These are phyloP conservation scores for Physella acuta DNA, from an alignment of 1,140 invertebrate species.

Conservation along the genomic window DNA sequence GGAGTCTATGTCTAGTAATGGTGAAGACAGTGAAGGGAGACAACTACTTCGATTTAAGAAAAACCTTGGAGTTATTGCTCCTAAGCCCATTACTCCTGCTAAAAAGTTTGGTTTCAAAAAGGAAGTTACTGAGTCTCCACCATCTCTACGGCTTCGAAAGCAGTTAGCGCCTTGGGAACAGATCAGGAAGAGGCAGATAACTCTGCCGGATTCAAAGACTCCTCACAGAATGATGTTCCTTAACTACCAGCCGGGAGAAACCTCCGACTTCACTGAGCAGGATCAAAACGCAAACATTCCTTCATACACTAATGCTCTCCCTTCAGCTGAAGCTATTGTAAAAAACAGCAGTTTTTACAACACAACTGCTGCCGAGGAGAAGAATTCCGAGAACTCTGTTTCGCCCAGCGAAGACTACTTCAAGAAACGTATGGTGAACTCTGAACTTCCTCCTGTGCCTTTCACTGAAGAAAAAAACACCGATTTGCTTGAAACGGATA, in stretches of 20 bases:
- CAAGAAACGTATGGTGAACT: not conserved
- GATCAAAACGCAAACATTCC: not conserved
- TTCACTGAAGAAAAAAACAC: not conserved
- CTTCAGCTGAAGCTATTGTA: not conserved
- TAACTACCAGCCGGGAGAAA: slow-evolving; percentile 17
- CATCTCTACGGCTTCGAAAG: not conserved
- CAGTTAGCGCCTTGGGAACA: slow-evolving; percentile 10
- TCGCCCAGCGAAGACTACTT: not conserved
- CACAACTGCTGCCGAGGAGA: not conserved
- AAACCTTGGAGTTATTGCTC: not conserved
- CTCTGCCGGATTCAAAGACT: slow-evolving; percentile 12
- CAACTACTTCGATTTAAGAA: not conserved
- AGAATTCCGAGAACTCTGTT: not conserved
- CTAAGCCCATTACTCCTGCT: not conserved
- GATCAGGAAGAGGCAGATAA: slow-evolving; percentile 2
- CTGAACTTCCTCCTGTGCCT: slow-evolving; percentile 4
- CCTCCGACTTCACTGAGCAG: not conserved
- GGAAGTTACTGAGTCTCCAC: not conserved
- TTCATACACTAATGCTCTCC: not conserved
- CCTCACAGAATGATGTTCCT: slow-evolving; percentile 19
- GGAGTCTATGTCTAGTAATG: not conserved
- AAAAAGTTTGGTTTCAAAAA: not conserved
- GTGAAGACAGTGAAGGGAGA: not conserved
- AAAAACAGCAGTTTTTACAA: not conserved
- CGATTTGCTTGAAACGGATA: not conserved